A percentile compares a stretch with the other conserved stretches of the same genome.
phyloP scores from a whole-genome alignment of 2,113 vertebrate species.

The Urocolius indicus region DNA sequence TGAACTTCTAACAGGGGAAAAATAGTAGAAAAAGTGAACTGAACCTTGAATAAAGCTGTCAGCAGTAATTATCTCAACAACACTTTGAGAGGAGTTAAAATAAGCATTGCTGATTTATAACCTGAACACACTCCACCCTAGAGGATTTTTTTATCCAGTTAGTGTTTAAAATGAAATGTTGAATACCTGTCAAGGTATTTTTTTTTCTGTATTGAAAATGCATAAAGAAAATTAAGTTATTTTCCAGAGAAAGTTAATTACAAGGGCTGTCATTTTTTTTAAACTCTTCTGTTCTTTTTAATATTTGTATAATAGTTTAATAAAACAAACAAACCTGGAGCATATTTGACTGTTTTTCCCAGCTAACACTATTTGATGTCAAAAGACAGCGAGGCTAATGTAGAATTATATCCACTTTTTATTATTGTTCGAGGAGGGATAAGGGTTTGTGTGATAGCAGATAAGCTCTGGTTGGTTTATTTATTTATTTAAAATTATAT shows the following conservation, averaged over 20 bases:
- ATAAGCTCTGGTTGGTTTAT: not conserved
- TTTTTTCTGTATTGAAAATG: conserved; percentile 4
- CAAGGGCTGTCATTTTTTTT: conserved; percentile 31
- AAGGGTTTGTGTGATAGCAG: not conserved
- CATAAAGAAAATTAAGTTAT: conserved; percentile 56
- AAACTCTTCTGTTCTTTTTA: conserved; percentile 11
- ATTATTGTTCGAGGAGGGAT: not conserved
- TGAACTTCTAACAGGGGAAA: conserved; percentile 85
- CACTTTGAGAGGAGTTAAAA: conserved; percentile 82
- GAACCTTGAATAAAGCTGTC: conserved; percentile 95
- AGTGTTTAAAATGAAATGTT: conserved; percentile 73
- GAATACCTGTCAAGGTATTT: conserved; percentile 66
- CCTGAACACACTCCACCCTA: conserved; percentile 73
- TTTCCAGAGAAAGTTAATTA: conserved; percentile 65
- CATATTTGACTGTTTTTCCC: conserved; percentile 34
- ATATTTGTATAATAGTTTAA: conserved; percentile 11
- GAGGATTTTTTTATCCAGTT: conserved; percentile 71
- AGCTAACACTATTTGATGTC: conserved; percentile 28
- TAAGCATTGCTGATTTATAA: conserved; percentile 82
- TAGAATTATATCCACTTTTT: conserved; percentile 36
- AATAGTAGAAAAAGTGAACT: conserved; percentile 88
- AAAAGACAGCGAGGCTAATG: conserved; percentile 35
- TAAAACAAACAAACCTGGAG: conserved; percentile 29
- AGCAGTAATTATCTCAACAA: conserved; percentile 95
- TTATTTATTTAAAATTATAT: not conserved